phyloP scores from a whole-genome alignment of 1,140 invertebrate species.

The Drosophila tropicalis region DNA sequence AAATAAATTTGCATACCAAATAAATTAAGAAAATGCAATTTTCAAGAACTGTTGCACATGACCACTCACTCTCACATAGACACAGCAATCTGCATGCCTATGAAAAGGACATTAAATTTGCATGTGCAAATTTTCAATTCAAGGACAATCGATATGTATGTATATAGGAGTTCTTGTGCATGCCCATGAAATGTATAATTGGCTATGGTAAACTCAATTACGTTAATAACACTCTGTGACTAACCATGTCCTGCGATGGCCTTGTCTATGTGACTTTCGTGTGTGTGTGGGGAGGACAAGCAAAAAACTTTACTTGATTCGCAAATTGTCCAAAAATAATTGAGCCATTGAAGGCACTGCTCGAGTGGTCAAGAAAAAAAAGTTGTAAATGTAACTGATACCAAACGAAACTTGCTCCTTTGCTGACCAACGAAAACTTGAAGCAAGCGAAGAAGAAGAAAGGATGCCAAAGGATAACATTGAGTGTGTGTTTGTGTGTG shows the following conservation, averaged over 20 bases:
- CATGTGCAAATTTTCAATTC: constrained; percentile 34
- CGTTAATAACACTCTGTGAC: constrained; percentile 57
- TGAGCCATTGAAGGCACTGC: constrained; percentile 75
- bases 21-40: constrained; percentile 81
- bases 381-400: constrained; percentile 59
- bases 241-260: constrained; percentile 35
- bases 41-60: constrained; percentile 68
- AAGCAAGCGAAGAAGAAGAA: constrained; percentile 2
- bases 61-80: not conserved
- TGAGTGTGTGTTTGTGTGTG: constrained; percentile 7
- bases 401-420: constrained; percentile 68
- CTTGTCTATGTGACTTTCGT: constrained; percentile 40
- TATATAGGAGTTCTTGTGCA: constrained; percentile 5
- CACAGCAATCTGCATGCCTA: not conserved
- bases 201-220: constrained; percentile 56
- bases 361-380: constrained; percentile 67
- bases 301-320: constrained; percentile 45
- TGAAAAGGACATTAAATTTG: constrained; percentile 12
- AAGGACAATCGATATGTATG: constrained; percentile 52
- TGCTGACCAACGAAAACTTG: constrained; percentile 38
- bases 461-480: constrained; percentile 26
- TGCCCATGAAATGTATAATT: constrained; percentile 39
- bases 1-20: constrained; percentile 81
- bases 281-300: constrained; percentile 34
- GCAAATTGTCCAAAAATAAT: constrained; percentile 67